Percentiles rank a stretch among this genome's conserved stretches.
Evolutionary conservation across 2,113 vertebrate genomes (phyloP).

Genomic region (Ailuropoda melanoleuca): DNA sequence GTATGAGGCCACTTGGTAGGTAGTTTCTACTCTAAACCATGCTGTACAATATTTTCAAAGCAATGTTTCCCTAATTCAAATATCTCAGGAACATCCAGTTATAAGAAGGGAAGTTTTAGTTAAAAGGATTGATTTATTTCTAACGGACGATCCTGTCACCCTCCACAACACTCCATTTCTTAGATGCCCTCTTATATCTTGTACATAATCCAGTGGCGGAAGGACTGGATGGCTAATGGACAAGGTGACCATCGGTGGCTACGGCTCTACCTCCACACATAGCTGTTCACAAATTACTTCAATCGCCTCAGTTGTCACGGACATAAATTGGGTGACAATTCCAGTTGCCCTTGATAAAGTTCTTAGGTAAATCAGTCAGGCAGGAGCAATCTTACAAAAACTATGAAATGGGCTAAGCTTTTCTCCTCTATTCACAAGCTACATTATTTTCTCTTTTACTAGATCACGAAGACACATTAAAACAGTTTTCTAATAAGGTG

Average conservation of each 20-base stretch:
- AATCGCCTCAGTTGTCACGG: not conserved
- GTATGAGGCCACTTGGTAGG: not conserved
- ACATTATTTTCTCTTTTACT: constrained; percentile 14
- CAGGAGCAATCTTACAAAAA: not conserved
- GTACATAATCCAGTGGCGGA: not conserved
- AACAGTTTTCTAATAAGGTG: not conserved
- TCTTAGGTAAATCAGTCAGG: constrained; percentile 28
- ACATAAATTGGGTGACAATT: constrained; percentile 26
- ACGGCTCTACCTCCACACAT: not conserved
- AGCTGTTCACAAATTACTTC: not conserved
- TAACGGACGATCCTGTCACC: not conserved
- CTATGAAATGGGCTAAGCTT: not conserved
- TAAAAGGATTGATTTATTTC: not conserved
- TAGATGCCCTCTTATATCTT: not conserved
- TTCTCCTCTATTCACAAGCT: not conserved
- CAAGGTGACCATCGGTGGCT: not conserved
- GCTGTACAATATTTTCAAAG: not conserved
- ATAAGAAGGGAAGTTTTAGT: not conserved
- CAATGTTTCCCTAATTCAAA: not conserved
- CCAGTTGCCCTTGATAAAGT: constrained; percentile 39
- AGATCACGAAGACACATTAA: not conserved
- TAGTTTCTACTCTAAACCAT: not conserved
- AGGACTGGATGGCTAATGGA: not conserved
- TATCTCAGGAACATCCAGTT: not conserved
- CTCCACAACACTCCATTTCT: fast-evolving